Evolutionary conservation across 1,140 invertebrate genomes (phyloP), one percentile per base, ranked within the genome.

Genomic region (Drosophila kohkoa): DNA sequence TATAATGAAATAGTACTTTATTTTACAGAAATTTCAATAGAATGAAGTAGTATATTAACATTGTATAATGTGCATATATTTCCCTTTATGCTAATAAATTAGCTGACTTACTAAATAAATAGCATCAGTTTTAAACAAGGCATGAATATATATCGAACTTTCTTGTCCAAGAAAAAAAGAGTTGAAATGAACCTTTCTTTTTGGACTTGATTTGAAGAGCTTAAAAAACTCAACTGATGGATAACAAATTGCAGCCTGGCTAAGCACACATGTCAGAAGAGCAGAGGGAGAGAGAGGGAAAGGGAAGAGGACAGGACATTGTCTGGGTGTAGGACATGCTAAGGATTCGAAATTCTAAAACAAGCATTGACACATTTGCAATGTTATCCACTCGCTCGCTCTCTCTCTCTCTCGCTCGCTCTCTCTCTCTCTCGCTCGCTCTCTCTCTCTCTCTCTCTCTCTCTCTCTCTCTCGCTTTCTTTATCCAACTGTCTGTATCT

Each of bases 161-260:
- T 48, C 3, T 20, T 48, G 46, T 16, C 8, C 46, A 25, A 48
- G 20, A 20, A 20, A 48, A 48, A 48, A 48, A 25, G 6, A 48
- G 46, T 43, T 13, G n/a, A 30, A 32, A 2, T 32, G 30, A 32
- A 54, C 41, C 41, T 43, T 43, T 43, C 5, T 41, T 10, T 43
- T 13, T n/a, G 8, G 30, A 8, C 30, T 32, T 54, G 13, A 32
- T 32, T 32, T 15, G n/a, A 3, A 35, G 51, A 15, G 30, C 30
- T 65, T 54, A 65, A 81, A 82, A 82, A 79, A 49, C 25, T 28
- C 38, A 62, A 64, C 52, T 79, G 82, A 82, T 67, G 68, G 65
- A 77, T 77, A 87, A 77, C 79, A 82, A 87, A 87, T 80, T 89
- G 77, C 77, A 72, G 64, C 28, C 58, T 60, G 32, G 30, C 32